Evolutionary conservation across 2,113 vertebrate species (phyloP).

Genomic region (Anolis sagrei): DNA sequence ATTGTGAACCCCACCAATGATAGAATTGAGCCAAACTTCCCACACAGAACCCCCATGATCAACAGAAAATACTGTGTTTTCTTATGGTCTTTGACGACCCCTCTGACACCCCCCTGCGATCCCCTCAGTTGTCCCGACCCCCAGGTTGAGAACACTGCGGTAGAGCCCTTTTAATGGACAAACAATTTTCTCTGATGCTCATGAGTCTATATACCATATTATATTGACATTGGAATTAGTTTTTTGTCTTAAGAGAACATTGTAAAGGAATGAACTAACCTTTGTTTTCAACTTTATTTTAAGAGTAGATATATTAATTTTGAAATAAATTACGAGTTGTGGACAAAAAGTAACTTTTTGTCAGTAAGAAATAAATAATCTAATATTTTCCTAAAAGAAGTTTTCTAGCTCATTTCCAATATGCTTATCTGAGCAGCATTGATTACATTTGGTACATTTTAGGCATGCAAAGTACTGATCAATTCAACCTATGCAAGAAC

Average conservation of each 20-base stretch:
- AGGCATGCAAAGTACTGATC: slow-evolving; percentile 14
- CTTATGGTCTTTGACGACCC: too few species aligned
- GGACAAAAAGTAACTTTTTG: not conserved
- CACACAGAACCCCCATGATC: too few species aligned
- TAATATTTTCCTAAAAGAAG: not conserved
- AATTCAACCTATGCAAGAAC: not conserved
- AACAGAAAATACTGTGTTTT: too few species aligned
- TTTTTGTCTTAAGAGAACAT: not conserved
- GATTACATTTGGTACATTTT: slow-evolving; percentile 24
- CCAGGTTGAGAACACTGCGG: too few species aligned
- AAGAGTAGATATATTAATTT: not conserved
- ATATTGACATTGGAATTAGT: not conserved
- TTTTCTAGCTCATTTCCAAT: slow-evolving; percentile 15
- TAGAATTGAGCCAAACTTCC: too few species aligned
- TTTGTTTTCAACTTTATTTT: not conserved
- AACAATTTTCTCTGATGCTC: not conserved
- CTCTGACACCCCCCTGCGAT: too few species aligned
- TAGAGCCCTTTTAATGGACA: not conserved
- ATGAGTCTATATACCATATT: not conserved
- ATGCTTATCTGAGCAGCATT: not conserved
- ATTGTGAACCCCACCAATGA: too few species aligned
- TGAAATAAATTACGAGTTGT: not conserved
- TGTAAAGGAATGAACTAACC: not conserved
- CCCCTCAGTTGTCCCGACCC: too few species aligned
- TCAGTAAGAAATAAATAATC: not conserved